A percentile compares a stretch with the other conserved stretches of the same genome.
Conservation (phyloP, 2,113 vertebrate species). For the Mustelus asterias region DNA sequence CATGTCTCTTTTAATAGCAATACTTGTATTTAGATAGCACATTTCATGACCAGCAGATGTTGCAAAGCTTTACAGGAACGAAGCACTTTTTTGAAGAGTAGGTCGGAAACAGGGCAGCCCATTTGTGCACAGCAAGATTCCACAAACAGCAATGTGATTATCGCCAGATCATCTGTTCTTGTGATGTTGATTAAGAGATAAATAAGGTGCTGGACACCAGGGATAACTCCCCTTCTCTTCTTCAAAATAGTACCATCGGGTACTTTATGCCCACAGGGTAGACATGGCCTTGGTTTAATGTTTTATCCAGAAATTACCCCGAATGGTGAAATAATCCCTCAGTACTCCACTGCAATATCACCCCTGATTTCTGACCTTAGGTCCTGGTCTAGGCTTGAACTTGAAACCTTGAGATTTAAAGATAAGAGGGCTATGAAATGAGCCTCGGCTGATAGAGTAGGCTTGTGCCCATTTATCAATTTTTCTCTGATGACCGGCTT, state of each 20-base stretch:
- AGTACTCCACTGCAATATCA: background rate
- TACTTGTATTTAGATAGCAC: background rate
- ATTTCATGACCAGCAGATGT: background rate
- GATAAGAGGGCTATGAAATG: no score
- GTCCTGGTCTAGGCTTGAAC: background rate
- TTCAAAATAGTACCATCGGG: background rate
- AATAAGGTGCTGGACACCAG: background rate
- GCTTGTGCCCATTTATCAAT: background rate
- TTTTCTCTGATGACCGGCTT: background rate
- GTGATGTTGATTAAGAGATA: background rate
- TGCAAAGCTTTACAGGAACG: background rate
- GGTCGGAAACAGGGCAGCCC: background rate
- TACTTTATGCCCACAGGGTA: no score
- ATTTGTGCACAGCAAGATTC: background rate
- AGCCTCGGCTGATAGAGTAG: background rate
- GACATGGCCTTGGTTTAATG: background rate
- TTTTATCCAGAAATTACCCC: background rate
- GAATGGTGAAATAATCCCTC: background rate
- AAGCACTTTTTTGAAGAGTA: background rate
- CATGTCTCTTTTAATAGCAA: no score
- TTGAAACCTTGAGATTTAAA: no score
- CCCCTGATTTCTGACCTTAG: background rate
- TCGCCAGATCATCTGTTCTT: background rate
- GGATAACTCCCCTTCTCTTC: background rate
- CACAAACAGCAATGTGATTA: background rate